These are phyloP conservation scores for Sebastes aleutianus DNA, from an alignment of 2,797 vertebrate species.

Conservation along the genomic window DNA sequence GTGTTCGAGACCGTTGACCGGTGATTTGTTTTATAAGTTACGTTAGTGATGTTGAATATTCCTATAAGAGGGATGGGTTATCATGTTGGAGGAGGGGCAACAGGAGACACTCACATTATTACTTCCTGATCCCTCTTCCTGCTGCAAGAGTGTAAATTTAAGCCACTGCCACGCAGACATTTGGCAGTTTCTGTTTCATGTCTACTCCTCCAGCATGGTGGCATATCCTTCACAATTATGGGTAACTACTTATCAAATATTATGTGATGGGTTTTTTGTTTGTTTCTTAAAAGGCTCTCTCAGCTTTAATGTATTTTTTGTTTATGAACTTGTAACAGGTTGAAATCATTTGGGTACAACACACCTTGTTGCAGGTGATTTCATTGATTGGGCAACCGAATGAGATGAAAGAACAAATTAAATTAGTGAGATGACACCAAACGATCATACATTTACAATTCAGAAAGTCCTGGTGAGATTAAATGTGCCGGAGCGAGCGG, in stretches of 20 bases:
- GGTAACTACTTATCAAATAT: not conserved
- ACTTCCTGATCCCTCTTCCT: not conserved
- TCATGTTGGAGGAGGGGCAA: not conserved
- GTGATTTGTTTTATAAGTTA: too few species aligned
- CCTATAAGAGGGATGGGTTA: not conserved
- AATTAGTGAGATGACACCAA: not conserved
- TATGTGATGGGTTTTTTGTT: not conserved
- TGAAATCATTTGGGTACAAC: not conserved
- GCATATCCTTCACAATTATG: not conserved
- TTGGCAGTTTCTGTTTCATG: not conserved
- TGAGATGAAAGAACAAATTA: not conserved
- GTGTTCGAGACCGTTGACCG: too few species aligned
- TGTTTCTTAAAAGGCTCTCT: not conserved
- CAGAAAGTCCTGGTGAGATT: not conserved
- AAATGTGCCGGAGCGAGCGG: not conserved
- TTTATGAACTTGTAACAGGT: not conserved
- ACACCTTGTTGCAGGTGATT: not conserved
- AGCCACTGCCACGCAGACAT: not conserved
- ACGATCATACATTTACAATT: not conserved
- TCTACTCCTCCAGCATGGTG: not conserved
- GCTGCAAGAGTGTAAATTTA: not conserved
- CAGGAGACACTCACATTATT: not conserved
- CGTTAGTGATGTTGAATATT: not conserved
- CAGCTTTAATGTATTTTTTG: not conserved
- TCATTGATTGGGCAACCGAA: not conserved